phyloP scores from a whole-genome alignment of 1,140 invertebrate species.

The Euwallacea fornicatus region DNA sequence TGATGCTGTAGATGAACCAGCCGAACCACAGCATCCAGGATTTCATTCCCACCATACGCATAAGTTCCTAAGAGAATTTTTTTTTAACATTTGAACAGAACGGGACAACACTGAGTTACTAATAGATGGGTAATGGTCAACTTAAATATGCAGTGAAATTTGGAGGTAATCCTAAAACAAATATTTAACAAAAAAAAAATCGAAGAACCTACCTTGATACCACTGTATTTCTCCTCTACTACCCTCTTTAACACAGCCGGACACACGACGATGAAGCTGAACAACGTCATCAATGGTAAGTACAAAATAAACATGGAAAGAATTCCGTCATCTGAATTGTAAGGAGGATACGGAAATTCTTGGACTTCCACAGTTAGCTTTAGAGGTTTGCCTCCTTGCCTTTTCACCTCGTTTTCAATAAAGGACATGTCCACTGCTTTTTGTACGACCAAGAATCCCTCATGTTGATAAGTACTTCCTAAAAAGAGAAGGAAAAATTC shows the following conservation, averaged over 20 bases:
- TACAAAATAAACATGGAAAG: constrained; percentile 42
- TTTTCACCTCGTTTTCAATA: constrained; percentile 40
- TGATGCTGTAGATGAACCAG: constrained; percentile 65
- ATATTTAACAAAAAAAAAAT: not conserved
- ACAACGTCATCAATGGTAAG: constrained; percentile 48
- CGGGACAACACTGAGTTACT: not conserved
- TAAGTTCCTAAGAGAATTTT: constrained; percentile 59
- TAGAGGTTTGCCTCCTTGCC: not conserved
- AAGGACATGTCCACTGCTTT: constrained; percentile 46
- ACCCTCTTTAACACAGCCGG: constrained; percentile 49
- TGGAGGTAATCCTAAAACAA: too few species aligned
- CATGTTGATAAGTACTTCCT: constrained; percentile 41
- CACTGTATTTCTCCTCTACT: constrained; percentile 52
- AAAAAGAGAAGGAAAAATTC: not conserved
- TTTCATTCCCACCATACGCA: constrained; percentile 71
- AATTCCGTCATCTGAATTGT: constrained; percentile 45
- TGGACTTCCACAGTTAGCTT: constrained; percentile 36
- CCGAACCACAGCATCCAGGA: constrained; percentile 66
- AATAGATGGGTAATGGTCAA: too few species aligned
- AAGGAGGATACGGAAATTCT: constrained; percentile 50
- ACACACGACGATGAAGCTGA: constrained; percentile 51
- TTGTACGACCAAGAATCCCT: constrained; percentile 48
- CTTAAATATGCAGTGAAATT: too few species aligned
- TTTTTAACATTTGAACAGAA: too few species aligned
- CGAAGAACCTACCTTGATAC: constrained; percentile 48